These are phyloP conservation scores for Ridgeia piscesae DNA, from an alignment of 1,140 invertebrate genomes.

Conservation along the genomic window DNA sequence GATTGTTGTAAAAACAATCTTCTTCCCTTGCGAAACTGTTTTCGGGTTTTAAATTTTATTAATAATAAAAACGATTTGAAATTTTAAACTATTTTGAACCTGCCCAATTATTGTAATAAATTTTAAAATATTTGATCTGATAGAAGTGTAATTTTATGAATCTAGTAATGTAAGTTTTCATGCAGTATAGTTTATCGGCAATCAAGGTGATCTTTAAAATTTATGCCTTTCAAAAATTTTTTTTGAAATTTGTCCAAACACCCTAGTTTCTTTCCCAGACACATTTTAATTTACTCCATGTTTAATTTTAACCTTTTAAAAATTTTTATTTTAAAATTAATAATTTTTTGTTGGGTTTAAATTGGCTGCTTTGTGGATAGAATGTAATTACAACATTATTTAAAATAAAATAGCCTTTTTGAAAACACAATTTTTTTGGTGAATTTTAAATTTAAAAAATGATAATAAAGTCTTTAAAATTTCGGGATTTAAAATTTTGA, in stretches of 20 bases:
- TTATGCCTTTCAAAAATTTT: no score
- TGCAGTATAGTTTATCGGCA: not conserved
- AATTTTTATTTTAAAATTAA: not conserved
- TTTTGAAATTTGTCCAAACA: no score
- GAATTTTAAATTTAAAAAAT: not conserved
- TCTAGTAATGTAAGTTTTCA: not conserved
- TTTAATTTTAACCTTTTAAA: not conserved
- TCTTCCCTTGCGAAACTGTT: not conserved
- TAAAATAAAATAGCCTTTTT: no score
- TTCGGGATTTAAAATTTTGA: no score
- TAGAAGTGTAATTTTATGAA: not conserved
- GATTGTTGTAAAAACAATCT: not conserved
- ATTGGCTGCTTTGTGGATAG: not conserved
- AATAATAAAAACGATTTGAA: not conserved
- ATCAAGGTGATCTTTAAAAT: no score
- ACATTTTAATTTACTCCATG: no score
- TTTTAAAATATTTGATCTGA: not conserved
- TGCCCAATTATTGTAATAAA: not conserved
- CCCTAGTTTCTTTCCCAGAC: no score
- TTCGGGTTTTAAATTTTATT: not conserved
- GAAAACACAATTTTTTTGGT: no score
- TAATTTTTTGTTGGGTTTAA: not conserved
- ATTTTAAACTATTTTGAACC: not conserved
- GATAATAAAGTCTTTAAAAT: no score
- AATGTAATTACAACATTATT: not conserved